phyloP scores from a whole-genome alignment of 2,113 vertebrate species.

The Anarrhichthys ocellatus region DNA sequence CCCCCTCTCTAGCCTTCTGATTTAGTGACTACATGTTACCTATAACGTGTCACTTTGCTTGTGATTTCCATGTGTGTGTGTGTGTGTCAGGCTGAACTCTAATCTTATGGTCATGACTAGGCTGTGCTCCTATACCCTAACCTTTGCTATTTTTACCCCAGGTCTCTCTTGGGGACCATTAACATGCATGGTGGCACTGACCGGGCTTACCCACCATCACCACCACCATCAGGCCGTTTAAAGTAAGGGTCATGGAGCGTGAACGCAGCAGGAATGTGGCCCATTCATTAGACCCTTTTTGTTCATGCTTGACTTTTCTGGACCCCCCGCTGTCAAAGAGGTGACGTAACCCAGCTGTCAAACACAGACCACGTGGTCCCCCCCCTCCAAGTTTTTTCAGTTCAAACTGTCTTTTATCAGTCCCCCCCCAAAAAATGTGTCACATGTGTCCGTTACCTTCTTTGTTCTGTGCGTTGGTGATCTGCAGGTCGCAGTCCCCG shows the following conservation, averaged over 20 bases:
- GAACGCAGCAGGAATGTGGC: slow-evolving; percentile 51
- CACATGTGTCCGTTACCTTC: slow-evolving; percentile 86
- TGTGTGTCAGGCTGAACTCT: neutral
- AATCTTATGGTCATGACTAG: slow-evolving; percentile 33
- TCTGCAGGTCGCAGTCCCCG: slow-evolving; percentile 95
- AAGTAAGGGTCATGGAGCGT: slow-evolving; percentile 13
- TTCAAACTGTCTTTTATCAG: neutral
- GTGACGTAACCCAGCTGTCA: slow-evolving; percentile 58
- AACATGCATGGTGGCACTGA: neutral
- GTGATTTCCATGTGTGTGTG: too few relatives aligned
- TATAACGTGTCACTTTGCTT: neutral
- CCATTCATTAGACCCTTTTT: slow-evolving; percentile 54
- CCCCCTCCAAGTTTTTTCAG: neutral
- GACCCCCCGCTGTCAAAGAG: slow-evolving; percentile 3
- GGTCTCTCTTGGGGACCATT: slow-evolving; percentile 10
- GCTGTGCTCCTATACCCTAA: neutral
- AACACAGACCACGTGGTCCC: slow-evolving; percentile 66
- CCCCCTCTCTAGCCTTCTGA: neutral
- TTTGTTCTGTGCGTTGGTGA: slow-evolving; percentile 96
- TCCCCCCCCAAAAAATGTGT: too few relatives aligned
- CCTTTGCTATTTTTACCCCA: slow-evolving; percentile 67
- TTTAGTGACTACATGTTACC: neutral
- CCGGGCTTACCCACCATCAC: slow-evolving; percentile 23
- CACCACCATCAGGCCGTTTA: slow-evolving; percentile 16
- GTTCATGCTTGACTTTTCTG: slow-evolving; percentile 54